Base-by-base conservation (phyloP, 1,140 invertebrate genomes). In the Procambarus virginalis region DNA sequence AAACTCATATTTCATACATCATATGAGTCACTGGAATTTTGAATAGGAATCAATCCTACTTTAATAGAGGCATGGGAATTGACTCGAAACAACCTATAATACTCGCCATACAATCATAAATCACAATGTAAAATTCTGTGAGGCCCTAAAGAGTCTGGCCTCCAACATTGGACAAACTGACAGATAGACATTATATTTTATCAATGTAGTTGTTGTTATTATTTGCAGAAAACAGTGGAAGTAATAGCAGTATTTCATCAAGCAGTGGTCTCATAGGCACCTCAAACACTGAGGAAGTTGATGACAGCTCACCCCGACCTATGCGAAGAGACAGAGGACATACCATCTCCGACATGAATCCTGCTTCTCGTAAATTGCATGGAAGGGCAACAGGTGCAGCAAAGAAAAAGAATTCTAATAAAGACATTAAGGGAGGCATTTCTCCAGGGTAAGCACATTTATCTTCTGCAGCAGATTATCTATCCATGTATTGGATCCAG, bases 311-410 rank as follows among this genome's bases (percentile, higher is more conserved):
- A 5, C 51, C 78, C 12, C 76, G 91, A 45, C 79, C 87, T 78
- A 94, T 95, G 78, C 95, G 95, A 92, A 95, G 97, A 85, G 96
- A 96, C 93, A 94, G 97, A 92, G 96, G 96, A 64, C 96, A 97
- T 93, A 98, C 97, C 20, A 97, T 98, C 92, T 97, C 97, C 34
- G 97, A 97, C 1, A 97, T 97, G 96, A 97, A 96, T 93, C 96
- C 96, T 4, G 95, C 95, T 10, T 94, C 95, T 87, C 70, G 90
- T 17, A 88, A 87, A 22, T 58, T 84, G 22, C 83, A 80, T 51
- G 22, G 77, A 48, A 77, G 84, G 46, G 55, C 83, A n/a, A 12
- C 76, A 34, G 51, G 46, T 77, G 73, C 80, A 5, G 22, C 55
- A 0, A 87, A 55, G 46, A 91, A 87, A 60, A 90, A 51, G 20